A percentile compares a stretch with the other conserved stretches of the same genome.
phyloP scores from a whole-genome alignment of 2,797 vertebrate genomes.

The Myiothlypis chrysogaster region DNA sequence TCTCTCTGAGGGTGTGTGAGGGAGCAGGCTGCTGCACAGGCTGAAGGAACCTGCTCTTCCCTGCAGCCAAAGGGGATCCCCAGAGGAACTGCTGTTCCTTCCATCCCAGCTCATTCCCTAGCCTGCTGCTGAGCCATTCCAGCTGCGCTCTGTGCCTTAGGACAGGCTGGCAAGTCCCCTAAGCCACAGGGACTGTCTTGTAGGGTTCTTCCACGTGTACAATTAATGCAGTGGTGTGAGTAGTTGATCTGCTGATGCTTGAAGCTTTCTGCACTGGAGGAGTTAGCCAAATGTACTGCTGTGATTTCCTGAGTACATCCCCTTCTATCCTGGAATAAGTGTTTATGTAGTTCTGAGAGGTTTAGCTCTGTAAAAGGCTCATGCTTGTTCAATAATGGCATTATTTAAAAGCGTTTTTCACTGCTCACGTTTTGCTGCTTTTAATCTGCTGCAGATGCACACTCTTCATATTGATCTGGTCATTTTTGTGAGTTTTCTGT shows the following conservation, averaged over 20 bases:
- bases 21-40: not conserved
- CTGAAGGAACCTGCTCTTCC: not conserved
- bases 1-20: not conserved
- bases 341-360: not conserved
- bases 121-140: conserved; percentile 13
- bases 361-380: not conserved
- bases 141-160: conserved; percentile 33
- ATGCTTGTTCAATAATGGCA: not conserved
- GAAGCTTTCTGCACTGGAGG: conserved; percentile 3
- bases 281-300: not conserved
- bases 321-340: not conserved
- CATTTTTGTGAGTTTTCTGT: not conserved
- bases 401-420: conserved; percentile 1
- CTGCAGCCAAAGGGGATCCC: not conserved
- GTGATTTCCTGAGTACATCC: not conserved
- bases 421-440: not conserved
- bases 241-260: not conserved
- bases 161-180: not conserved
- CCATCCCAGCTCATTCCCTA: not conserved
- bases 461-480: not conserved
- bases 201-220: not conserved
- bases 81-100: not conserved
- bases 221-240: not conserved
- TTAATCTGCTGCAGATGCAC: not conserved
- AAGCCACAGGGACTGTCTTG: not conserved